Base-by-base conservation (phyloP, 2,888 invertebrate species). In the Apamea monoglypha region DNA sequence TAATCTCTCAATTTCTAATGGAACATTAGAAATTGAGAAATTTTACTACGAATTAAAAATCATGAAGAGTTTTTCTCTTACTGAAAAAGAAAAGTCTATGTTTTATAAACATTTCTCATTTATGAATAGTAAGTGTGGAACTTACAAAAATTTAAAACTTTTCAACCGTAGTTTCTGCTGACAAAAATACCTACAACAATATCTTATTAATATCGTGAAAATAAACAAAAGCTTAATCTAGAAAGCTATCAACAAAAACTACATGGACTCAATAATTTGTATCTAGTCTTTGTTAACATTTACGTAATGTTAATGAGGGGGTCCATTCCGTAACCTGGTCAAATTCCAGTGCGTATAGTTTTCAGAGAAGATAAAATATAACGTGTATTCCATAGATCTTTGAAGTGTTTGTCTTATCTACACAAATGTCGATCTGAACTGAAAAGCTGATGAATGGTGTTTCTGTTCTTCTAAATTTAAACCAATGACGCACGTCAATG, bases 401-500 rank as follows among this genome's bases (percentile, higher is more conserved):
- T 85, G 80, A 88, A 90, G 88, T 88, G 83, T 80, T 87, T 72
- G 73, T 44, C 78, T 84, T 90, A 93, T 92, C 92, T 87, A 76
- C 74, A 81, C 84, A 90, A 90, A 90, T 87, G 89, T 91, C 90
- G 83, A 91, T 91, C 90, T 89, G 81, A 89, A 85, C 91, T 86
- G 85, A 88, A 91, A 86, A 29, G 50, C 89, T 93, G 91, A 94
- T 92, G 88, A 93, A 94, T 92, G 88, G 88, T 85, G 79, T 83
- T 87, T 90, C 91, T 92, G 91, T 80, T 91, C 69, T 70, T 87
- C 92, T 91, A 92, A 91, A 94, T 93, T 90, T 93, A 92, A 89
- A 88, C 82, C 83, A 88, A 87, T 95, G 95, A 95, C 95, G 94
- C 93, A 92, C 90, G 89, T 86, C 85, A 88, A 84, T 89, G 77